A percentile compares a stretch with the other conserved stretches of the same genome.
Evolutionary conservation across 1,140 invertebrate genomes (phyloP).

Genomic region (Platyura marginata): DNA sequence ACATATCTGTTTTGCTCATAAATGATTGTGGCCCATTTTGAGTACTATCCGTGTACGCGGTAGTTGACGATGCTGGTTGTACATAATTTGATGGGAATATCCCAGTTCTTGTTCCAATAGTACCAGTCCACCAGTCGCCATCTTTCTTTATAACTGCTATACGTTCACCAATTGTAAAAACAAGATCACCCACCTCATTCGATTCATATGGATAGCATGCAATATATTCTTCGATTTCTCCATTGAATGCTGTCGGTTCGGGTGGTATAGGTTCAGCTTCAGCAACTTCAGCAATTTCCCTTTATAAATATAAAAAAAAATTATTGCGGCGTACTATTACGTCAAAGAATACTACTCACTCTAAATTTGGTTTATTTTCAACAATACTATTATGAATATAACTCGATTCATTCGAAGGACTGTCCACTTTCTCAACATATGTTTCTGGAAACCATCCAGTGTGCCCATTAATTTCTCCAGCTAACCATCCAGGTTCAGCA

Average conservation of each 20-base stretch:
- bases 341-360: too few species aligned
- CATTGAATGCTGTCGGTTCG: constrained; percentile 6
- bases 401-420: constrained; percentile 6
- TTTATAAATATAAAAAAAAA: constrained; percentile 7
- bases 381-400: not conserved
- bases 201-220: constrained; percentile 74
- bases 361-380: too few species aligned
- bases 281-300: constrained; percentile 31
- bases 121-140: constrained; percentile 97
- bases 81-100: constrained; percentile 95
- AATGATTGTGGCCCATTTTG: not conserved
- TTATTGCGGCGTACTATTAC: too few species aligned
- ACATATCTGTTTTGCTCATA: not conserved
- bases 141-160: constrained; percentile 76
- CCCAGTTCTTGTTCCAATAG: constrained; percentile 59
- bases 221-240: constrained; percentile 58
- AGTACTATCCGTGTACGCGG: not conserved
- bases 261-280: constrained; percentile 3
- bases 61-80: constrained; percentile 24
- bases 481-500: constrained; percentile 93
- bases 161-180: constrained; percentile 78
- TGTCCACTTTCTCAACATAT: constrained; percentile 73
- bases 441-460: constrained; percentile 97
- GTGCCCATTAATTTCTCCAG: constrained; percentile 66
- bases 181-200: constrained; percentile 75